These are phyloP conservation scores for Ailurus styani DNA, from an alignment of 2,113 vertebrate genomes.

Conservation along the genomic window DNA sequence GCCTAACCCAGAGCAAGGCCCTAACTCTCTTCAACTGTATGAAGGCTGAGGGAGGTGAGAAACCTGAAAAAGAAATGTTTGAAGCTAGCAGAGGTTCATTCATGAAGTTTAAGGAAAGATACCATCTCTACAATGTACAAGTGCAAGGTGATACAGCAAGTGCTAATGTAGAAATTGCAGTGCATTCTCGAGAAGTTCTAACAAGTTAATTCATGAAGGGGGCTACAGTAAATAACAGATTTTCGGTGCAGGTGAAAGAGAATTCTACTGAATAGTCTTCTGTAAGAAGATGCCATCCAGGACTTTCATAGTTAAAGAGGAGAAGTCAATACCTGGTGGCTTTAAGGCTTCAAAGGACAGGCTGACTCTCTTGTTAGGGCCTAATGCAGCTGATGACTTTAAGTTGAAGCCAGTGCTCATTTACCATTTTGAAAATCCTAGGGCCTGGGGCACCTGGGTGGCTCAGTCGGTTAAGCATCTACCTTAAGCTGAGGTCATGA, in stretches of 20 bases:
- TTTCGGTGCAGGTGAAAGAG: not conserved
- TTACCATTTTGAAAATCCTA: not conserved
- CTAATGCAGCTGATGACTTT: not conserved
- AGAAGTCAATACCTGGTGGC: not conserved
- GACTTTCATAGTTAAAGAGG: not conserved
- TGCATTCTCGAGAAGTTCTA: not conserved
- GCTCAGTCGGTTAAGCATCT: no score
- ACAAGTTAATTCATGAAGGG: not conserved
- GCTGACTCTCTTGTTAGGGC: not conserved
- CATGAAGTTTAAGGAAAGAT: not conserved
- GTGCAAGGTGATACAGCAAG: not conserved
- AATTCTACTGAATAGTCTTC: not conserved
- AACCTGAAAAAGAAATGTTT: not conserved
- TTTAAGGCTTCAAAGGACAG: not conserved
- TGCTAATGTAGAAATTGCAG: not conserved
- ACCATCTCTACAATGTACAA: not conserved
- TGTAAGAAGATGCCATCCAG: not conserved
- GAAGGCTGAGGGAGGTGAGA: not conserved
- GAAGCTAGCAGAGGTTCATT: not conserved
- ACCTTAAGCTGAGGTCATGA: no score
- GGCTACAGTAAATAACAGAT: not conserved
- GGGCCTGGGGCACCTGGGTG: no score
- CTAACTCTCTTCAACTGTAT: not conserved
- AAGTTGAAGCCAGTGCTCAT: not conserved
- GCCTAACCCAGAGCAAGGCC: not conserved